Percentiles rank a stretch among this genome's conserved stretches.
Conservation (phyloP, 2,888 invertebrate genomes). For the Hirtodrosophila confusa region DNA sequence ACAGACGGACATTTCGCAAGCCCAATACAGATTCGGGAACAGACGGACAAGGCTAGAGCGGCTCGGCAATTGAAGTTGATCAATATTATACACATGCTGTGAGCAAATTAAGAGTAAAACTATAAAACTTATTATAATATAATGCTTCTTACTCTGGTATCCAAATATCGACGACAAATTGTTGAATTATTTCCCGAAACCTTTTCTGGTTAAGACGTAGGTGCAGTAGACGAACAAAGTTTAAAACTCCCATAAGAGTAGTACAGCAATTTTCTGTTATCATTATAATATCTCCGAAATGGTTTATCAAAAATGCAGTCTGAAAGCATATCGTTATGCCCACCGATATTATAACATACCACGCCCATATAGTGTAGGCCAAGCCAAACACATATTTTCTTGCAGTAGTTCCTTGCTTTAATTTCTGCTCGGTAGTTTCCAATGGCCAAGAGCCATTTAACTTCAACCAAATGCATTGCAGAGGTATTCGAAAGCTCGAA, state of each 20-base stretch:
- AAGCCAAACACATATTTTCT: constrained; percentile 9
- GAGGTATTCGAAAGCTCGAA: constrained; percentile 77
- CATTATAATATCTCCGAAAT: constrained; percentile 81
- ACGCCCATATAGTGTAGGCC: constrained; percentile 79
- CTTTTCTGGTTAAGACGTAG: constrained; percentile 73
- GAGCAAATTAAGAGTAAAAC: too few species aligned
- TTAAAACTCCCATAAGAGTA: constrained; percentile 83
- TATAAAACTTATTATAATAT: too few species aligned
- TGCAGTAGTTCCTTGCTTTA: background rate
- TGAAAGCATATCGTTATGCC: constrained; percentile 81
- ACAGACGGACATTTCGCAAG: too few species aligned
- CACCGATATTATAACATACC: constrained; percentile 80
- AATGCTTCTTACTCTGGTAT: constrained; percentile 75
- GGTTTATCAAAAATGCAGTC: constrained; percentile 75
- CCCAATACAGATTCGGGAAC: too few species aligned
- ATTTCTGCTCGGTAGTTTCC: background rate
- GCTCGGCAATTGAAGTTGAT: too few species aligned
- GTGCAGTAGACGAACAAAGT: constrained; percentile 82
- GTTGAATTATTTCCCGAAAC: constrained; percentile 74
- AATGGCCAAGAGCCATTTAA: constrained; percentile 83
- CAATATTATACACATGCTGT: too few species aligned
- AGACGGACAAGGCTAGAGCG: too few species aligned
- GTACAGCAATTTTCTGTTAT: constrained; percentile 83
- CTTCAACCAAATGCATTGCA: constrained; percentile 82
- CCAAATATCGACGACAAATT: constrained; percentile 82